A percentile compares a stretch with the other conserved stretches of the same genome.
phyloP scores from a whole-genome alignment of 2,888 invertebrate species.

The Bombylius discolor region DNA sequence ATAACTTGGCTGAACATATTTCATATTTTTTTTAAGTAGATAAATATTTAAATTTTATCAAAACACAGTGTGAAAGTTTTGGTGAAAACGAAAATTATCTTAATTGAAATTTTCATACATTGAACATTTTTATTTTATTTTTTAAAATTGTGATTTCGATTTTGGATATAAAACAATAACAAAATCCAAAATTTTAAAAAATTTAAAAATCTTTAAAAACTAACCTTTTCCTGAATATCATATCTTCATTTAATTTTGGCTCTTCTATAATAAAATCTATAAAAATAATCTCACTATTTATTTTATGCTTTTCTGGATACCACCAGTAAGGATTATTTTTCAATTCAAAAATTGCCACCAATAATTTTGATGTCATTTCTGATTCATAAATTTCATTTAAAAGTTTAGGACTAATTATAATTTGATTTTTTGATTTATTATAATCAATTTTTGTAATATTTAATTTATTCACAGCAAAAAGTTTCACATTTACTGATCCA shows the following conservation, averaged over 20 bases:
- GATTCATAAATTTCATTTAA: not conserved
- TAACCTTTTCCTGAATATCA: no score
- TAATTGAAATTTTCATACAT: no score
- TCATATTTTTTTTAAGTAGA: no score
- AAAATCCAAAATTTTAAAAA: no score
- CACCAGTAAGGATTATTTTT: slow-evolving; percentile 22
- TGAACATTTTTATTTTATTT: no score
- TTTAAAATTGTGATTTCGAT: no score
- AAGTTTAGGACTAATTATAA: not conserved
- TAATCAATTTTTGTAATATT: not conserved
- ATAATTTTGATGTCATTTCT: not conserved
- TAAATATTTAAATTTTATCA: no score
- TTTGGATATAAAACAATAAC: no score
- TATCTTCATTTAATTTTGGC: not conserved
- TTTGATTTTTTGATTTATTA: not conserved
- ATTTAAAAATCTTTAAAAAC: no score
- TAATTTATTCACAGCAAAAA: not conserved
- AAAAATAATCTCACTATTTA: slow-evolving; percentile 14
- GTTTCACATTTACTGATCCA: not conserved
- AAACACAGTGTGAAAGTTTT: no score
- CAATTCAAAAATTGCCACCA: not conserved
- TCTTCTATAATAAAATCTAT: slow-evolving; percentile 12
- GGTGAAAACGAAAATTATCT: no score
- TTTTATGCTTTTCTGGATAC: slow-evolving; percentile 18
- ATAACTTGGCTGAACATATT: no score